A percentile compares a stretch with the other conserved stretches of the same genome.
These are phyloP conservation scores for Brachionus paranguensis DNA, from an alignment of 1,140 invertebrate genomes.

Conservation along the genomic window DNA sequence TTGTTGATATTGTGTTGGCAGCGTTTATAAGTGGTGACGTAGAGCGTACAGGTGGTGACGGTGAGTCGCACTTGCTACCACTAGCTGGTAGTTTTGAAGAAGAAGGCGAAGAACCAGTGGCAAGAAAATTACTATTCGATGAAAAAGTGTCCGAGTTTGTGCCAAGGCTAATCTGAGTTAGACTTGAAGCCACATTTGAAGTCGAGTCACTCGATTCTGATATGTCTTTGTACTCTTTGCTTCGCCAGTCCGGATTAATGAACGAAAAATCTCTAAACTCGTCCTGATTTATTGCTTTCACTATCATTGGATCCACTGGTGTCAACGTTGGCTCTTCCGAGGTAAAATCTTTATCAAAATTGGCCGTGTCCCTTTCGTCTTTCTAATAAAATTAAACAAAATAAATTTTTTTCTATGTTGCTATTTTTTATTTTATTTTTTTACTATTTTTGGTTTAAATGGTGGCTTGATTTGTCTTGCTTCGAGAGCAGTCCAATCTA, in stretches of 20 bases:
- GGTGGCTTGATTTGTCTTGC: constrained; percentile 83
- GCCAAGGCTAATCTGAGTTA: neutral
- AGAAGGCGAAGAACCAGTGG: neutral
- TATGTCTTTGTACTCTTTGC: neutral
- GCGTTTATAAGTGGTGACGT: neutral
- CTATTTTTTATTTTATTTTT: constrained; percentile 45
- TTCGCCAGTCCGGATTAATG: constrained; percentile 75
- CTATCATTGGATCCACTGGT: constrained; percentile 79
- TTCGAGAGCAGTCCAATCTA: constrained; percentile 92
- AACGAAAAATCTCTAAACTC: constrained; percentile 96
- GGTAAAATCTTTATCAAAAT: constrained; percentile 98
- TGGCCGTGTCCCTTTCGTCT: constrained; percentile 90
- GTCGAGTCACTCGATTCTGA: neutral
- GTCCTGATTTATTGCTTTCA: constrained; percentile 88
- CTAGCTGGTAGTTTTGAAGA: neutral
- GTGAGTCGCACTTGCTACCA: neutral
- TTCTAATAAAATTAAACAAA: constrained; percentile 66
- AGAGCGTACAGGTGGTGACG: constrained; percentile 3
- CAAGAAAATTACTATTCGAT: neutral
- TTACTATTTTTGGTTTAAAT: constrained; percentile 95
- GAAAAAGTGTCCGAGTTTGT: neutral
- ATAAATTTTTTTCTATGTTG: no score
- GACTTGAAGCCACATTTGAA: neutral
- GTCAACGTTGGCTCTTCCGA: constrained; percentile 93
- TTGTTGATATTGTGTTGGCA: neutral